Evolutionary conservation across 2,888 invertebrate species (phyloP), one percentile per base, ranked within the genome.

Genomic region (Arenicola marina): DNA sequence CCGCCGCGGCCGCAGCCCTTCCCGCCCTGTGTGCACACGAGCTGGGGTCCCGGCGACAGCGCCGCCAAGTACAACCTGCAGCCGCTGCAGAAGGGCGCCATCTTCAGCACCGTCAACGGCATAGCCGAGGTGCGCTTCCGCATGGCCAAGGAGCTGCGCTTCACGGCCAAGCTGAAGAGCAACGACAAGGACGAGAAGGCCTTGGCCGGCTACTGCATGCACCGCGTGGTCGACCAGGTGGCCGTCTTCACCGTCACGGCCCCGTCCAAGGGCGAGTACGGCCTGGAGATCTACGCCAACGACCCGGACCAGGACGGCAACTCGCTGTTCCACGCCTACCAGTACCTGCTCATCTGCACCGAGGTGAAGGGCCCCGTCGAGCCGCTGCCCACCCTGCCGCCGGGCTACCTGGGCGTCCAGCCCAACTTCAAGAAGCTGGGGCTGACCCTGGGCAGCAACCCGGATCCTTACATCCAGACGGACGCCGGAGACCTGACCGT

Each of bases 21-120:
- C 77, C 83, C 83, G 53, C 81, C 82, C 21, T 81, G 82, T 71
- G 79, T 81, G 28, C 79, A 79, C 69, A 74, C 81, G n/a, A 79
- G 76, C 68, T 83, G 83, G 81, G 83, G 83, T 2, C 77, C 79
- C 7, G 80, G 80, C 3, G 73, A 75, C 46, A 76, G 77, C 31
- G 77, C 78, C 4, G 75, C 77, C 73, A 78, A 78, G 63, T 81
- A 82, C 64, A 75, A 75, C 51, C 70, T 83, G 56, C 71, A 70
- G 15, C 78, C 82, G 0, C 77, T 78, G 67, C 80, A 80, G 67
- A 78, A 77, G 65, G 78, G 79, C 0, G 79, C 80, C 48, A 76
- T 75, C n/a, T 73, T 83, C 59, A 60, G 76, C 62, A 81, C 81
- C 0, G 73, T 73, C 11, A 78, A 80, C 15, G 81, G 81, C 32